phyloP scores from a whole-genome alignment of 2,797 vertebrate genomes.

The Diceros bicornis region DNA sequence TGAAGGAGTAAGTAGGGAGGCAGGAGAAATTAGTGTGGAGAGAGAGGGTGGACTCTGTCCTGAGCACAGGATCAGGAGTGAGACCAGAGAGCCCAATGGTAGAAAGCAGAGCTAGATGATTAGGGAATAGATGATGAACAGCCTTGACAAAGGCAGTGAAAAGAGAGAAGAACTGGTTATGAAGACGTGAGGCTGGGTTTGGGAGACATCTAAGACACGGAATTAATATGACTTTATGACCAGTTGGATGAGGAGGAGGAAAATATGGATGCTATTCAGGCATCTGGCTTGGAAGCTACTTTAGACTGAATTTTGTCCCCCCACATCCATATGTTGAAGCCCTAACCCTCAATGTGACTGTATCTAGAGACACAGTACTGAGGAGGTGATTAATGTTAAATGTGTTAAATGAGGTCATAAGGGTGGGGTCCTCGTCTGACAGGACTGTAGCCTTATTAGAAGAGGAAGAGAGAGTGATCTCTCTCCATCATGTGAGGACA shows the following conservation, averaged over 20 bases:
- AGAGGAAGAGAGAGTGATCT: background rate
- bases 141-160: too few relatives aligned
- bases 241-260: background rate
- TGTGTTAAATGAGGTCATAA: slow-evolving; percentile 8
- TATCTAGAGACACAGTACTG: background rate
- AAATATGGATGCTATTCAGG: background rate
- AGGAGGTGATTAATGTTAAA: slow-evolving; percentile 8
- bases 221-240: background rate
- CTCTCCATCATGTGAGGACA: background rate
- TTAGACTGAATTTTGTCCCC: background rate
- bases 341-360: background rate
- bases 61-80: background rate
- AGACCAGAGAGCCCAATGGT: background rate
- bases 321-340: background rate
- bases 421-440: background rate
- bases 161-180: background rate
- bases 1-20: background rate
- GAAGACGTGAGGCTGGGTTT: background rate
- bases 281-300: background rate
- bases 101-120: background rate
- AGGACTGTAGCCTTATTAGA: background rate
- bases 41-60: background rate
- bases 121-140: background rate
- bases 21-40: background rate
- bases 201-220: background rate